Evolutionary conservation across 2,797 vertebrate genomes (phyloP).

Genomic region (Sparus aurata): DNA sequence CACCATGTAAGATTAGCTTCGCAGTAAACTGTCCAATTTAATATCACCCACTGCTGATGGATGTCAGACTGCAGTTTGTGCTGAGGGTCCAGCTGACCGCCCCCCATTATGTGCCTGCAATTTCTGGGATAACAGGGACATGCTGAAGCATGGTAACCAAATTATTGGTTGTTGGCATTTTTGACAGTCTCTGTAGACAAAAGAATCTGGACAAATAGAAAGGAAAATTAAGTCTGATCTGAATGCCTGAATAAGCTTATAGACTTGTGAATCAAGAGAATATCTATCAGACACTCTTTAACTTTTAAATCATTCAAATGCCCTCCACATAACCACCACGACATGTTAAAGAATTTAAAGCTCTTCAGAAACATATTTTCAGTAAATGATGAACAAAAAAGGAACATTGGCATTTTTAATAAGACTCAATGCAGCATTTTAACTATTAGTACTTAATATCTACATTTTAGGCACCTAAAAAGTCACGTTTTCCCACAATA

Average conservation of each 20-base stretch:
- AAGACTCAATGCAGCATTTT: too few species aligned
- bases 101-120: slow-evolving; percentile 20
- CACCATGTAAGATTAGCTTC: slow-evolving; percentile 12
- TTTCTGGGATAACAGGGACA: slow-evolving; percentile 21
- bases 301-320: not conserved
- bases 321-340: not conserved
- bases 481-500: not conserved
- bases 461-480: not conserved
- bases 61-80: slow-evolving; percentile 35
- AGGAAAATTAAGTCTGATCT: not conserved
- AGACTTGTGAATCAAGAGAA: slow-evolving; percentile 1
- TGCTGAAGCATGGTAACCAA: slow-evolving; percentile 29
- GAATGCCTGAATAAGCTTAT: slow-evolving; percentile 14
- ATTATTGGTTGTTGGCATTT: slow-evolving; percentile 8
- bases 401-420: too few species aligned
- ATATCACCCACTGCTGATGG: slow-evolving; percentile 17
- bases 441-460: not conserved
- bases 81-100: slow-evolving; percentile 18
- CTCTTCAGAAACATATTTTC: not conserved
- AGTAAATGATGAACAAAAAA: not conserved
- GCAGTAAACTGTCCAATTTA: slow-evolving; percentile 9
- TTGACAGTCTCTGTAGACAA: slow-evolving; percentile 15
- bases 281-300: not conserved
- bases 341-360: not conserved
- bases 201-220: not conserved